Base-by-base conservation (phyloP, 2,113 vertebrate genomes). In the Peromyscus californicus region DNA sequence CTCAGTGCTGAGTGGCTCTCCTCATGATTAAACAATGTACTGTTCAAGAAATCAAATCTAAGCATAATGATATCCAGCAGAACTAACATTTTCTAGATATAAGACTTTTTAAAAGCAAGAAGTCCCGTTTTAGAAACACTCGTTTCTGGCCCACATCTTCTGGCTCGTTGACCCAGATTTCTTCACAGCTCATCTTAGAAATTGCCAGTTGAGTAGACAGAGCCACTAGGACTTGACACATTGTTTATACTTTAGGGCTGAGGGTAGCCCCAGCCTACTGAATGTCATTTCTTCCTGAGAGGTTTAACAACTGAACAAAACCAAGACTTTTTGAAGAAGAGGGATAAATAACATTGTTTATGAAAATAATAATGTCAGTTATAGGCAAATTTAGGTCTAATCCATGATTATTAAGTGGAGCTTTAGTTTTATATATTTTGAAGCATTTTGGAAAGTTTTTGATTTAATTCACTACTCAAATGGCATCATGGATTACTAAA, bases 401-500 rank as follows among this genome's bases (percentile, higher is more conserved):
- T 65, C 10, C 22, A 1, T 95, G 33, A 90, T 96, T 94, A 82
- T 65, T 90, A 88, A 75, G 45, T 72, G 17, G 15, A 7, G 10
- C 36, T 89, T 94, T 92, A 21, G 8, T 96, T 95, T 95, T 90
- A 87, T 51, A 45, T 31, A 19, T 12, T 29, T 29, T 65, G 45
- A 85, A 61, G 29, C 51, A 69, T 4, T 22, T 86, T 86, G 45
- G 1, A 15, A 69, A 19, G 4, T 19, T 59, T 90, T 95, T 89
- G 75, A 74, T 91, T 96, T 69, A 31, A 22, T 36, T 91, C 19
- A 80, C 11, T 94, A 51, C 89, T 96, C 82, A 79, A 78, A 78
- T 89, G 54, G n/a, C 82, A 19, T 78, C 48, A 51, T 83, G 42
- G 59, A 79, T 95, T 89, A 89, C 54, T 87, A 61, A 91, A 97